Evolutionary conservation across 2,113 vertebrate genomes (phyloP).

Genomic region (Zapus hudsonius): DNA sequence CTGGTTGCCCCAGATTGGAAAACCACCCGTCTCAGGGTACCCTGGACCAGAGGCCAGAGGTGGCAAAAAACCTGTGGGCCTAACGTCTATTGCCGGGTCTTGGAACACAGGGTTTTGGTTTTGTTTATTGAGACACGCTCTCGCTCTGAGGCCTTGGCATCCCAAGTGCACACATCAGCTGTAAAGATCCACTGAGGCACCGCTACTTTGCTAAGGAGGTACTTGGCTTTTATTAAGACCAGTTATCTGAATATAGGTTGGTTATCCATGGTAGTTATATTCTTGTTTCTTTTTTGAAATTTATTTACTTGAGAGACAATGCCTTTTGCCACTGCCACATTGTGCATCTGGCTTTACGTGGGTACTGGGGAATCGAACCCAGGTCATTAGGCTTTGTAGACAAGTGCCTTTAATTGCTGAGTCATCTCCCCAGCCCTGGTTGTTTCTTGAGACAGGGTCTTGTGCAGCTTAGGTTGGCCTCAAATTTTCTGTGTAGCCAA

Average conservation of each 20-base stretch:
- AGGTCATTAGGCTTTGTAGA: too few relatives aligned
- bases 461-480: not conserved
- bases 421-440: too few relatives aligned
- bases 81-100: not conserved
- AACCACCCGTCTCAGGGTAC: not conserved
- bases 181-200: not conserved
- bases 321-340: too few relatives aligned
- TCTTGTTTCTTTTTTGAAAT: not conserved
- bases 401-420: too few relatives aligned
- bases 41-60: not conserved
- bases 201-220: too few relatives aligned
- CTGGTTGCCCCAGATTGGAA: conserved; percentile 44
- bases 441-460: not conserved
- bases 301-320: too few relatives aligned
- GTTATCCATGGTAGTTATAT: not conserved
- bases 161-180: not conserved
- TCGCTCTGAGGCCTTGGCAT: not conserved
- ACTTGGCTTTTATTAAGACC: not conserved
- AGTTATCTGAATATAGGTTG: not conserved
- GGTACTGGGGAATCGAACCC: too few relatives aligned
- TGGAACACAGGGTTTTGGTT: not conserved
- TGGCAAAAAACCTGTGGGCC: not conserved
- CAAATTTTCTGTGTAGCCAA: not conserved
- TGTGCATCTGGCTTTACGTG: too few relatives aligned
- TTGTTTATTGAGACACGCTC: not conserved